A percentile compares a stretch with the other conserved stretches of the same genome.
Conservation (phyloP, 64 coral and sea anemone species). For the Hydrozoanthus tunicans region DNA sequence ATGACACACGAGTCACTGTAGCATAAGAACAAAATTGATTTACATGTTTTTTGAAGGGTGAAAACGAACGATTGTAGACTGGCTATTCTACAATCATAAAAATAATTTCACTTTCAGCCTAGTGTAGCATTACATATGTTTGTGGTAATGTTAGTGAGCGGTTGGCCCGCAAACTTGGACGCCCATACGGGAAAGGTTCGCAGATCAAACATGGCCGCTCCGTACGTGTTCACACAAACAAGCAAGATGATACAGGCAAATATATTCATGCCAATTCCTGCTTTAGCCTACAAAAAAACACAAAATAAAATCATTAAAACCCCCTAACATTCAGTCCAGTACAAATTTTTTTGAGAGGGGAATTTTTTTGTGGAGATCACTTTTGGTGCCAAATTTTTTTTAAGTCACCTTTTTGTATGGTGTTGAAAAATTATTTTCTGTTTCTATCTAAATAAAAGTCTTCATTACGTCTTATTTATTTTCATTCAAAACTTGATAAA, state of each 20-base stretch:
- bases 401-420: no score
- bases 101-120: neutral
- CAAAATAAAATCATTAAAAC: neutral
- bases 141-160: conserved; percentile 15
- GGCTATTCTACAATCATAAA: neutral
- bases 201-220: conserved; percentile 77
- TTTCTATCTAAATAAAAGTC: no score
- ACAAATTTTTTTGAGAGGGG: no score
- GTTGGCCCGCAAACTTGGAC: neutral
- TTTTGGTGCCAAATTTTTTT: no score
- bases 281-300: conserved; percentile 79
- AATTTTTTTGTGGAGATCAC: no score
- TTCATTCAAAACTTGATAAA: no score
- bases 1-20: no score
- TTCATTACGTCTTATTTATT: no score
- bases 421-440: no score
- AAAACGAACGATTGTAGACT: neutral
- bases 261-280: conserved; percentile 91
- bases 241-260: conserved; percentile 68
- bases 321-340: no score
- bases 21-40: no score
- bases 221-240: conserved; percentile 80
- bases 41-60: neutral
- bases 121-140: conserved; percentile 52
- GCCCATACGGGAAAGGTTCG: conserved; percentile 78